These are phyloP conservation scores for Xenopus petersii DNA, from an alignment of 2,797 vertebrate genomes.

Conservation along the genomic window DNA sequence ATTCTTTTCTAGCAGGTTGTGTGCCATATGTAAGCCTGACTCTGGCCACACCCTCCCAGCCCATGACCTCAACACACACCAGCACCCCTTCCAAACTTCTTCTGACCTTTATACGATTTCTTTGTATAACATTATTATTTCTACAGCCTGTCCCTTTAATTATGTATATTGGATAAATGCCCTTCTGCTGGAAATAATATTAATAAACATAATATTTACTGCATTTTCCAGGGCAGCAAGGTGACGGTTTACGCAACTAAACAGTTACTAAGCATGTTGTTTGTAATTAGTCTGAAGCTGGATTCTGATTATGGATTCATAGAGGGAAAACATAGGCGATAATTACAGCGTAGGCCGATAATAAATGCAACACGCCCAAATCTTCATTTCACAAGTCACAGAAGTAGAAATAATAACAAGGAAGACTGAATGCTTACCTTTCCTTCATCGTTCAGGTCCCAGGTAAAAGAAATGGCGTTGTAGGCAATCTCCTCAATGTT, in stretches of 20 bases:
- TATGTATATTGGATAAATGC: too few relatives aligned
- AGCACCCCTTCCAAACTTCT: too few relatives aligned
- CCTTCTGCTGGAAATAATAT: too few relatives aligned
- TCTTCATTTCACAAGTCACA: slow-evolving; percentile 8
- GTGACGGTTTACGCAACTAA: background rate
- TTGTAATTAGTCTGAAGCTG: slow-evolving; percentile 17
- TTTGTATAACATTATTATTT: too few relatives aligned
- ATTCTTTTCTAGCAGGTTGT: too few relatives aligned
- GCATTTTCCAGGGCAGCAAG: background rate
- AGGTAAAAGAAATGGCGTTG: slow-evolving; percentile 97
- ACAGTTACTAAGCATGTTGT: background rate
- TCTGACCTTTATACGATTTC: too few relatives aligned
- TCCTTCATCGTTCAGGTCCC: slow-evolving; percentile 96
- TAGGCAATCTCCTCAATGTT: slow-evolving; percentile 98
- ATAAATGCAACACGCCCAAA: slow-evolving; percentile 38
- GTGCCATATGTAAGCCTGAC: too few relatives aligned
- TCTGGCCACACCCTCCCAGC: too few relatives aligned
- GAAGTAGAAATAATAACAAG: slow-evolving; percentile 5
- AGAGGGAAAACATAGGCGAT: slow-evolving; percentile 49
- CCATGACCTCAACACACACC: too few relatives aligned
- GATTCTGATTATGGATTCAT: slow-evolving; percentile 47
- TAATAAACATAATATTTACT: too few relatives aligned
- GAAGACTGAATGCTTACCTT: slow-evolving; percentile 72
- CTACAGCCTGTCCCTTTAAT: too few relatives aligned
- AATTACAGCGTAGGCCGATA: slow-evolving; percentile 26